A percentile compares a stretch with the other conserved stretches of the same genome.
Conservation (phyloP, 2,113 vertebrate species). For the Hydrolagus affinis region DNA sequence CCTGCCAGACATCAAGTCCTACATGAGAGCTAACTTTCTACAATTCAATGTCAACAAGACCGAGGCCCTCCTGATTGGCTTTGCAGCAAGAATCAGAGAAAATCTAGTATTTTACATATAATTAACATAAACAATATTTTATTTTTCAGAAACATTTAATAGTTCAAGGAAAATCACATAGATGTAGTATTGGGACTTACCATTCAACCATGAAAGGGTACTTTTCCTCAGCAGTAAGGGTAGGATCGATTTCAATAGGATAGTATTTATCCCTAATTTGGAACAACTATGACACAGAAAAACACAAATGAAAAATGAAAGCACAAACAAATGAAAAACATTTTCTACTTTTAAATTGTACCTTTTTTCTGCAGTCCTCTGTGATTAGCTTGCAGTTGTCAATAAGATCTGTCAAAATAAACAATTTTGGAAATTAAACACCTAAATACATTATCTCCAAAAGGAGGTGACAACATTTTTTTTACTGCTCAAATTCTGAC, state of each 20-base stretch:
- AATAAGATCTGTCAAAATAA: constrained; percentile 68
- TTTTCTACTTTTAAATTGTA: constrained; percentile 40
- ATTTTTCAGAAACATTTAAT: neutral
- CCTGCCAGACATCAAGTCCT: no score
- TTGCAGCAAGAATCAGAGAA: neutral
- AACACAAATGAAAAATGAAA: neutral
- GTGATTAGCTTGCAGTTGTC: constrained; percentile 87
- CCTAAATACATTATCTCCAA: constrained; percentile 18
- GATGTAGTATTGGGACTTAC: constrained; percentile 54
- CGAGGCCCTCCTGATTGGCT: no score
- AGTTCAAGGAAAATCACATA: no score
- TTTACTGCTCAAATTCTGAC: no score
- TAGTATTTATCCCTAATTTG: constrained; percentile 90
- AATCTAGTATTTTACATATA: neutral
- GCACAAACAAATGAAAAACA: neutral
- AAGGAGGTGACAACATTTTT: no score
- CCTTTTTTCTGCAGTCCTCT: constrained; percentile 83
- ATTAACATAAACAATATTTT: neutral
- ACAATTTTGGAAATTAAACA: constrained; percentile 17
- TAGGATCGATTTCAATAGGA: constrained; percentile 86
- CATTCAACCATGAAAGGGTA: constrained; percentile 94
- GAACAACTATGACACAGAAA: constrained; percentile 57
- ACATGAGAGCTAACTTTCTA: no score
- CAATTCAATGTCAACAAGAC: no score
- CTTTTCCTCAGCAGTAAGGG: constrained; percentile 83